phyloP scores from a whole-genome alignment of 2,888 invertebrate genomes.

The Podabrus alpinus region DNA sequence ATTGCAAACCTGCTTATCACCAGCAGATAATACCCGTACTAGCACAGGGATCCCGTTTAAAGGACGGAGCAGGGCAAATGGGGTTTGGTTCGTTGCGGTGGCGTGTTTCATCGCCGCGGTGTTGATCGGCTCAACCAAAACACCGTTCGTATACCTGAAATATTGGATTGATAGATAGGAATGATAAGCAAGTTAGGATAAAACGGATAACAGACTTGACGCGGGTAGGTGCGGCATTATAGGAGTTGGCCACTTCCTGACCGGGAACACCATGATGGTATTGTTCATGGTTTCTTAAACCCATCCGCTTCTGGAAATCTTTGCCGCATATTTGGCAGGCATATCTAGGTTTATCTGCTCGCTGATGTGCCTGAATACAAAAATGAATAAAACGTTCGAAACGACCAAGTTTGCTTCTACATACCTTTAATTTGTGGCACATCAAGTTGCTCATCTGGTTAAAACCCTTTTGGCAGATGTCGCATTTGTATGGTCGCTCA shows the following conservation, averaged over 20 bases:
- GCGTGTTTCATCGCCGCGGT: slow-evolving; percentile 74
- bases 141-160: slow-evolving; percentile 57
- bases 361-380: slow-evolving; percentile 56
- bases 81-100: slow-evolving; percentile 66
- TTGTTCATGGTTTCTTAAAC: slow-evolving; percentile 62
- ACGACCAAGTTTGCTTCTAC: neutral
- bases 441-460: slow-evolving; percentile 82
- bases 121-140: slow-evolving; percentile 72
- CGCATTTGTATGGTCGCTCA: slow-evolving; percentile 77
- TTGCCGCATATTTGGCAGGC: slow-evolving; percentile 60
- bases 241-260: slow-evolving; percentile 36
- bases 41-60: slow-evolving; percentile 69
- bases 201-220: slow-evolving; percentile 2
- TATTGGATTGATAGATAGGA: neutral
- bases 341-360: slow-evolving; percentile 60
- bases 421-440: slow-evolving; percentile 74
- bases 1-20: slow-evolving; percentile 49
- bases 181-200: neutral
- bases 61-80: slow-evolving; percentile 72
- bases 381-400: neutral
- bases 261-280: slow-evolving; percentile 60
- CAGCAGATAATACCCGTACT: slow-evolving; percentile 67
- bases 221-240: neutral
- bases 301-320: slow-evolving; percentile 60
- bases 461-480: slow-evolving; percentile 74